Conservation (phyloP, 1,140 invertebrate genomes). For the Hylaeus volcanicus region DNA sequence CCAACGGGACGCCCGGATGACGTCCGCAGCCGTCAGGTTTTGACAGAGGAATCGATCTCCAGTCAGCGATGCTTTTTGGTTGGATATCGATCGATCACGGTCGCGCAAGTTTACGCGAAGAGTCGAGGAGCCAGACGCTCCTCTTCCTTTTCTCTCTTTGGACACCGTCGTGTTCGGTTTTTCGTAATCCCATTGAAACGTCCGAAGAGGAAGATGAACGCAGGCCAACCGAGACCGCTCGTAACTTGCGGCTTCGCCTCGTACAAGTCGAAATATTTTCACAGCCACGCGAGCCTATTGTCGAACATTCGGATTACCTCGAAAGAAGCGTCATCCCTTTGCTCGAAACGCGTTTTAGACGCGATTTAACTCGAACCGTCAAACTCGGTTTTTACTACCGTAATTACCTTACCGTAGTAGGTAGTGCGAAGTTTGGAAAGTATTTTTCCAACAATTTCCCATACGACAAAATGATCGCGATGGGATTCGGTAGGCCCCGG, state of each 20-base stretch:
- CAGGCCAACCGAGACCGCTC: constrained; percentile 49
- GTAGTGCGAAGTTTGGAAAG: too few species aligned
- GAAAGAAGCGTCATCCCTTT: neutral
- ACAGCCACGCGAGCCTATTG: constrained; percentile 67
- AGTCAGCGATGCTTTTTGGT: neutral
- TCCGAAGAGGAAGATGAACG: constrained; percentile 32
- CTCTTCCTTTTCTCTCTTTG: neutral
- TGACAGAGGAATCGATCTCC: constrained; percentile 40
- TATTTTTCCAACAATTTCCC: too few species aligned
- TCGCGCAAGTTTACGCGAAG: constrained; percentile 39
- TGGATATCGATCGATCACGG: constrained; percentile 33
- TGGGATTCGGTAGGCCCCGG: neutral
- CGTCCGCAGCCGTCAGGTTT: constrained; percentile 5
- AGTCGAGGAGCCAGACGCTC: constrained; percentile 27
- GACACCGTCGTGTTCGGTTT: neutral
- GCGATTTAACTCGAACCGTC: neutral
- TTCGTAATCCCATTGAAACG: constrained; percentile 54
- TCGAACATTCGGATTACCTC: constrained; percentile 57
- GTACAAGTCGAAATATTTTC: constrained; percentile 69
- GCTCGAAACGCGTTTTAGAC: constrained; percentile 8
- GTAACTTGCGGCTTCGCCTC: constrained; percentile 14
- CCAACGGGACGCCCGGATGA: too few species aligned
- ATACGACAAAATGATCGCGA: neutral
- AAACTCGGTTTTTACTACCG: too few species aligned
- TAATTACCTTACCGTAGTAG: too few species aligned